Evolutionary conservation across 2,797 vertebrate species (phyloP), one percentile per base, ranked within the genome.

Genomic region (Acestrorhynchus altus): DNA sequence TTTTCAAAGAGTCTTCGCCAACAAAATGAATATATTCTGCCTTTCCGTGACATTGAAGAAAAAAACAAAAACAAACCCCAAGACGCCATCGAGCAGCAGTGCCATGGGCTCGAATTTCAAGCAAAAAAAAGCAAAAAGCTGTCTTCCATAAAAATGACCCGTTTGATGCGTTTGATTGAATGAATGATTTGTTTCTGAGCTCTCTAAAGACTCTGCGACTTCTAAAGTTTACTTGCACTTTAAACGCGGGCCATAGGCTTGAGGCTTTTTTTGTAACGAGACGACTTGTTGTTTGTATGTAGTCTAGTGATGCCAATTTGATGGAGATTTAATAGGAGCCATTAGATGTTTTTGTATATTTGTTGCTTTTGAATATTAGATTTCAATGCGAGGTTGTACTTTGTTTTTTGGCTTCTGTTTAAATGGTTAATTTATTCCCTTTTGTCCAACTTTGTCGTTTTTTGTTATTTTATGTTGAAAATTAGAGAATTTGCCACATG

Each of bases 391-490:
- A 89, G 85, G 69, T 52, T 51, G 84, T 91, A 92, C 90, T 85
- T 88, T 91, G 94, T 94, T 93, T 92, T 93, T 90, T 87, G 86
- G 24, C 88, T 92, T 89, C 90, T 92, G 89, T 90, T 95, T 92
- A 90, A 77, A 89, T 96, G 81, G 78, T 73, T 72, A 93, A 98
- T 98, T 99, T 98, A 98, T 98, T 98, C 90, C 84, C 86, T 85
- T 90, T 91, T 93, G 74, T 93, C 94, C 92, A 91, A 89, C 85
- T 84, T n/a, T 91, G 90, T 91, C 93, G 92, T 93, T 89, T 91
- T 79, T 89, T 88, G 86, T 74, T 86, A 56, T 84, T 90, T 92
- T 92, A 44, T 92, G 90, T 90, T 91, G 91, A 91, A 87, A 90
- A 84, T 90, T 94, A 95, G 92, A 77, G 87, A 93, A 91, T 87